phyloP scores from a whole-genome alignment of 2,888 invertebrate genomes.

The Lasioglossum villosulum region DNA sequence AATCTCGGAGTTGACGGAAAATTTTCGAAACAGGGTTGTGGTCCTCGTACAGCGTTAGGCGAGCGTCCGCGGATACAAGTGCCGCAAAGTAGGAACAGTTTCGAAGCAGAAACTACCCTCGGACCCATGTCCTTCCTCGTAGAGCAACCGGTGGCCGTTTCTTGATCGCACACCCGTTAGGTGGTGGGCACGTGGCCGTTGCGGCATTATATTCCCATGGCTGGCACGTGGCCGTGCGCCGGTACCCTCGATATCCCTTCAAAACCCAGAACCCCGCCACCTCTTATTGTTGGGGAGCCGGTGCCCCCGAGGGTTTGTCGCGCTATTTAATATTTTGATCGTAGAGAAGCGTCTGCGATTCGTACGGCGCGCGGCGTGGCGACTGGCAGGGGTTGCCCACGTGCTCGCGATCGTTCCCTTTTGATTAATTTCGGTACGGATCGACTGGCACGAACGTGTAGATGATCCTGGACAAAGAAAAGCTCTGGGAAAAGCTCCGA shows the following conservation, averaged over 20 bases:
- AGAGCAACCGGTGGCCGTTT: conserved; percentile 69
- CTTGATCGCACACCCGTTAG: conserved; percentile 71
- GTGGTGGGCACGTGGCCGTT: conserved; percentile 78
- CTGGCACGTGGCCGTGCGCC: conserved; percentile 76
- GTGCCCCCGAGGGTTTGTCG: conserved; percentile 62
- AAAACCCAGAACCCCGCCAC: conserved; percentile 38
- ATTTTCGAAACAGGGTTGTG: no score
- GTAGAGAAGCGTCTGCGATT: conserved; percentile 63
- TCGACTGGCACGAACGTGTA: conserved; percentile 60
- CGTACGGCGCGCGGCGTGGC: conserved; percentile 14
- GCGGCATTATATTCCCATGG: conserved; percentile 77
- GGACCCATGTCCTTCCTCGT: not conserved
- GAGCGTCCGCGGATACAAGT: not conserved
- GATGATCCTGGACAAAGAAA: conserved; percentile 67
- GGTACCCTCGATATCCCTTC: conserved; percentile 43
- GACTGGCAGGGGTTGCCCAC: conserved; percentile 59
- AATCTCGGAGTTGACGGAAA: no score
- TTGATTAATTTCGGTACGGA: conserved; percentile 75
- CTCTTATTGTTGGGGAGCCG: conserved; percentile 59
- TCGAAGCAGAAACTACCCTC: not conserved
- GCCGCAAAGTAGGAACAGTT: not conserved
- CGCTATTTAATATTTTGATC: conserved; percentile 80
- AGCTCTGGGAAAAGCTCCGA: conserved; percentile 49
- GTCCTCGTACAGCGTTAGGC: not conserved
- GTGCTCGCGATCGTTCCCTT: conserved; percentile 71